Evolutionary conservation across 2,888 invertebrate genomes (phyloP), one percentile per base, ranked within the genome.

Genomic region (Euproctis similis): DNA sequence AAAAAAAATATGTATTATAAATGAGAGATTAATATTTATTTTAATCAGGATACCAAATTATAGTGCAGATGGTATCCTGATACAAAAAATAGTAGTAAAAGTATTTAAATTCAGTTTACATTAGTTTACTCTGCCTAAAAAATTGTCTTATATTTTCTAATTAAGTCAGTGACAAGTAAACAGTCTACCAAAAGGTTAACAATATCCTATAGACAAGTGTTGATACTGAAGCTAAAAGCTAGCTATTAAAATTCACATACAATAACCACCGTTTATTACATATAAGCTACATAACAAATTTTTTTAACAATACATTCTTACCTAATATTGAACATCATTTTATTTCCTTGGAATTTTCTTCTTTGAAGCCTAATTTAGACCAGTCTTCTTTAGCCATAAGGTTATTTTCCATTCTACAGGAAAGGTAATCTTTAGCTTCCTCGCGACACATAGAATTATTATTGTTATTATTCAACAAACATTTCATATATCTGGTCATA

Each of bases 361-460:
- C 65, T 43, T 70, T 52, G 45, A 92, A 96, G 4, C 97, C 97
- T 45, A 98, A 86, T 67, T 94, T 94, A 2, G 88, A 81, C 94
- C 95, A 97, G 13, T 95, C 93, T 80, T 97, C 96, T 75, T 90
- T 92, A 23, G 92, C 90, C 98, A 98, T 98, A 39, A 98, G 87
- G 61, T 95, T 90, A 75, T 96, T 90, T 39, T 97, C 92, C 98
- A 98, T 98, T 58, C 98, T 91, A 68, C 98, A 98, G 23, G 87
- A 87, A 33, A 98, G 87, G 66, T 98, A 98, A 4, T 91, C 90
- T 67, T 92, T 93, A 1, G 96, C 92, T 68, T 92, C 88, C 23
- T 85, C 70, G 31, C 97, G 88, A 63, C 98, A 98, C 60, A 87
- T 70, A 2, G 90, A 87, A 71, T 93, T 95, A 53, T 92, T 88